Evolutionary conservation across 2,888 invertebrate species (phyloP).

Genomic region (Pterostichus niger): DNA sequence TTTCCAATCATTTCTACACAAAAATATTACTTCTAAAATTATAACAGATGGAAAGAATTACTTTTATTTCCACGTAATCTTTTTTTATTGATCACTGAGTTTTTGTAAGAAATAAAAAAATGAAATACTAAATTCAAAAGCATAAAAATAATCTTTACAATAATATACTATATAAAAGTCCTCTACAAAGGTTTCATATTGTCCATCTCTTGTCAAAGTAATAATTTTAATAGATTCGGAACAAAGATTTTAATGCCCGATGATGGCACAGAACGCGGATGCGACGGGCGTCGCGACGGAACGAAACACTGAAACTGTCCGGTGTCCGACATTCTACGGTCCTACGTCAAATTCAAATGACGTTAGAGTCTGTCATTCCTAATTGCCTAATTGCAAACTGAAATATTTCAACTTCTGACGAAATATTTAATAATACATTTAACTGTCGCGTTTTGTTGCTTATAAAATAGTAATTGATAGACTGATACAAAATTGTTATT

Average conservation of each 20-base stretch:
- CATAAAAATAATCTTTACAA: too few species aligned
- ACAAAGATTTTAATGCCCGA: conserved; percentile 33
- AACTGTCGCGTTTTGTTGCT: too few species aligned
- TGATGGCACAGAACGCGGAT: conserved; percentile 2
- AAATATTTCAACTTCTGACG: not conserved
- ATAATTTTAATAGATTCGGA: not conserved
- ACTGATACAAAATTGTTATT: too few species aligned
- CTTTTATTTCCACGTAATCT: too few species aligned
- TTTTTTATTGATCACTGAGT: too few species aligned
- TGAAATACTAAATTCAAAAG: too few species aligned
- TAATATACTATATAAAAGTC: too few species aligned
- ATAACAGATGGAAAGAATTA: not conserved
- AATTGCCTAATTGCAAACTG: conserved; percentile 12
- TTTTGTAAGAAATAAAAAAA: too few species aligned
- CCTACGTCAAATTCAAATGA: conserved; percentile 10
- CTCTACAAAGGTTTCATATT: not conserved
- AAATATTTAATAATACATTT: too few species aligned
- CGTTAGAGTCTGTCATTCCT: conserved; percentile 10
- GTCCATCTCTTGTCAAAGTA: not conserved
- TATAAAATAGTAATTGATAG: too few species aligned
- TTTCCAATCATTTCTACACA: not conserved
- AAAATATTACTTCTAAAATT: not conserved
- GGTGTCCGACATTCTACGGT: not conserved
- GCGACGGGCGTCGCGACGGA: not conserved
- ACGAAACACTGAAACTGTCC: not conserved